phyloP scores from a whole-genome alignment of 1,140 invertebrate genomes.

The Diplogasteroides magnus region DNA sequence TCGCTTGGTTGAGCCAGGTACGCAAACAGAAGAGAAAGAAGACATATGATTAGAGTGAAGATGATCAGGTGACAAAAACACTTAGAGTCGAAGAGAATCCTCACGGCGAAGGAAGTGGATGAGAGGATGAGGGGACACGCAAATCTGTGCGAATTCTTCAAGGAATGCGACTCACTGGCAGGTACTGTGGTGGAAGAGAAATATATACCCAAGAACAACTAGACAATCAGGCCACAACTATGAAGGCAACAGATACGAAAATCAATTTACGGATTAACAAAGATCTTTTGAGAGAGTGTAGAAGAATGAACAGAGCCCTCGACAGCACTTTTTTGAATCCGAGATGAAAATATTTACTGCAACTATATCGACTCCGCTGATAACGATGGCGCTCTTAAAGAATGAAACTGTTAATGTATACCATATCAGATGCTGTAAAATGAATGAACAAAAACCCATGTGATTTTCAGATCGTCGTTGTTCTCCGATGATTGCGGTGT shows the following conservation, averaged over 20 bases:
- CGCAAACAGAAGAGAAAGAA: neutral
- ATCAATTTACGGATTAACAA: too few relatives aligned
- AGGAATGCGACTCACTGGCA: neutral
- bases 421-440: too few relatives aligned
- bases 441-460: too few relatives aligned
- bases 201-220: neutral
- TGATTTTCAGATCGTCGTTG: neutral
- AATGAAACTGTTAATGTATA: too few relatives aligned
- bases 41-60: neutral
- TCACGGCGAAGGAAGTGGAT: neutral
- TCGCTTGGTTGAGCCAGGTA: conserved; percentile 2
- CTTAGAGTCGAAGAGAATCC: neutral
- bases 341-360: too few relatives aligned
- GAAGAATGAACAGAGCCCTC: too few relatives aligned
- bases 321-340: too few relatives aligned
- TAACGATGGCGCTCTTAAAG: too few relatives aligned
- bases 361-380: too few relatives aligned
- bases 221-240: neutral
- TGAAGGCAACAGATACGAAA: neutral
- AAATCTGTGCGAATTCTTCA: neutral
- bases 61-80: neutral
- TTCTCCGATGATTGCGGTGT: neutral
- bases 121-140: neutral
- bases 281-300: too few relatives aligned
- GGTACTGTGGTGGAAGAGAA: neutral